Base-by-base conservation (phyloP, 2,888 invertebrate genomes). In the Falcaria lacertinaria region DNA sequence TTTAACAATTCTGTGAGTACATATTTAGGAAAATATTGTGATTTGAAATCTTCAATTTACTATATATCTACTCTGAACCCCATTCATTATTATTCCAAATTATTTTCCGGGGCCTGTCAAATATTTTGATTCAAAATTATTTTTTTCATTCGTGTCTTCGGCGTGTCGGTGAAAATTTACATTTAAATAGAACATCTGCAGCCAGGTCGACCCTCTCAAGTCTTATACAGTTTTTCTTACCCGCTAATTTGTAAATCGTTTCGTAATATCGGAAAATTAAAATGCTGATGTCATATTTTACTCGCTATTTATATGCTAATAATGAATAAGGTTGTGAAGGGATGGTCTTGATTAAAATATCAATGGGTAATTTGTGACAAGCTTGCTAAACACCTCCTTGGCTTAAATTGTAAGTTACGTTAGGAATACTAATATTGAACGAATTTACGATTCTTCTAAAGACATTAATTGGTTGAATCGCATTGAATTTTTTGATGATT, bases 151-250 rank as follows among this genome's bases (percentile, higher is more conserved):
- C 78, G 57, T 83, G 81, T 83, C 76, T 74, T 73, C 77, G 69
- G 65, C 75, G 76, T 84, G 77, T 78, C 66, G 75, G 69, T 69
- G 64, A 50, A 76, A 89, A 89, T 89, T 89, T 89, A 88, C 88
- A 89, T 89, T 86, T 88, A 89, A 89, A 88, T 89, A 81, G 88
- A 85, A 88, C 88, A 88, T 88, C 88, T 88, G 88, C 80, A 74
- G 60, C 77, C 75, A 73, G 71, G 69, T 76, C 82, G 78, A 83
- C 87, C 88, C 88, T 83, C 86, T 81, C 68, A 79, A 84, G 80
- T 74, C 72, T 75, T 76, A 71, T 64, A 60, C 71, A 80, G 71
- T 83, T 87, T 86, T 88, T 86, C 88, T 89, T 85, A 82, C 79
- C 77, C 80, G 85, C 86, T 89, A 89, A 88, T 89, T 89, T 88